Base-by-base conservation (phyloP, 1,140 invertebrate species). In the Drosophila ogumai region DNA sequence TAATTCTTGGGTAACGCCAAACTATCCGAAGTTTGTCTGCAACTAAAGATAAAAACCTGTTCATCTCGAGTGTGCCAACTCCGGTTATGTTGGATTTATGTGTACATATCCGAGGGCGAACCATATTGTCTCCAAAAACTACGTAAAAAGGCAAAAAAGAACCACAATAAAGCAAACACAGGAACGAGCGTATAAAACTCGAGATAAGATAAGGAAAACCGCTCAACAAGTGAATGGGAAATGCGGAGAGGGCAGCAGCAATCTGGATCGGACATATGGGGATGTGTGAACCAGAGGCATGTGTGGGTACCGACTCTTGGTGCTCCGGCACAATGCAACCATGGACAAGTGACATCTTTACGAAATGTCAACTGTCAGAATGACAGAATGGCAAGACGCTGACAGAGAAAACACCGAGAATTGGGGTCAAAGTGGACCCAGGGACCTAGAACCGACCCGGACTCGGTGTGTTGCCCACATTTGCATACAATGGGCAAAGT, bases 141-240 rank as follows among this genome's bases (percentile, higher is more conserved):
- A 40, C 36, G 22, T 32, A 67, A 40, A 58, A 40, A 68, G 22
- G 32, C 54, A n/a, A 59, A 44, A 72, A 43, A 60, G 44, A 88
- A 60, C 64, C 84, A 71, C 73, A 84, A 88, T 84, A 88, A 82
- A 69, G 60, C 84, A 82, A 80, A 63, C 68, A 81, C 34, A 55
- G 34, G 52, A 67, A 59, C 74, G 61, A 80, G 77, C 84, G 74
- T 61, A 87, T 79, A 82, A 79, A 87, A 68, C 54, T 36, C 40
- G 9, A 82, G 84, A 88, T 88, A 90, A 88, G 84, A 88, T 88
- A 88, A 88, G 72, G 50, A 71, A 81, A 80, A 34, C 60, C 79
- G 85, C 68, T 90, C 84, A 88, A 88, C 84, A 88, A 88, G 84
- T 88, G 84, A 88, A 88, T 84, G 85, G 72, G 61, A 50, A 40